Evolutionary conservation across 2,888 invertebrate species (phyloP).

Genomic region (Scelioninae gen. 2): DNA sequence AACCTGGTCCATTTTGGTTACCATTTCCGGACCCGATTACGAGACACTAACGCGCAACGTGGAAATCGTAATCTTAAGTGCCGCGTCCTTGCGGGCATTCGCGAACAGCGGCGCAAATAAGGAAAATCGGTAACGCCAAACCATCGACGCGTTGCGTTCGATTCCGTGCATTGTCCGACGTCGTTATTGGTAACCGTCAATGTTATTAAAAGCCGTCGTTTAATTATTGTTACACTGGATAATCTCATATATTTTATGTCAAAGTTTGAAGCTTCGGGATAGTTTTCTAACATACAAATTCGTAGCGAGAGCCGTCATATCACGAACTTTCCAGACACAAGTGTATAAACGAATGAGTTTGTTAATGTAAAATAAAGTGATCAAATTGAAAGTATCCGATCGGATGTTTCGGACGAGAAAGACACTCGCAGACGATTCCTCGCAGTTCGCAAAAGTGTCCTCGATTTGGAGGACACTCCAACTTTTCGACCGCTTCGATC

Average conservation of each 20-base stretch:
- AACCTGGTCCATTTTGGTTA: conserved; percentile 48
- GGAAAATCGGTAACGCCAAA: too few relatives aligned
- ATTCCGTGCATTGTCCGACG: conserved; percentile 27
- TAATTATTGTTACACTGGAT: conserved; percentile 34
- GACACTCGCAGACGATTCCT: conserved; percentile 43
- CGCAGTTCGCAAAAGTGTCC: conserved; percentile 44
- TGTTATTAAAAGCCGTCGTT: conserved; percentile 27
- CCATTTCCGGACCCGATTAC: conserved; percentile 35
- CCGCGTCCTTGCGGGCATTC: conserved; percentile 18
- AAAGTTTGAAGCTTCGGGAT: conserved; percentile 10
- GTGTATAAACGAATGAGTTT: conserved; percentile 45
- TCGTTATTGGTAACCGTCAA: conserved; percentile 5
- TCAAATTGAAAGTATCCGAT: conserved; percentile 42
- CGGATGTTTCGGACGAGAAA: conserved; percentile 26
- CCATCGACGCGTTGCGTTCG: conserved; percentile 21
- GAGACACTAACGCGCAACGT: conserved; percentile 23
- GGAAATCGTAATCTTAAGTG: conserved; percentile 31
- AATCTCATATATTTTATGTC: conserved; percentile 36
- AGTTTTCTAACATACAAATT: conserved; percentile 37
- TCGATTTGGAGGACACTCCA: conserved; percentile 16
- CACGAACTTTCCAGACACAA: conserved; percentile 36
- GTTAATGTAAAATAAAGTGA: conserved; percentile 50
- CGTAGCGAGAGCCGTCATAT: conserved; percentile 31
- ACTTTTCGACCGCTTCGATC: conserved; percentile 3
- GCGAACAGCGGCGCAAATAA: too few relatives aligned